Percentiles rank a stretch among this genome's conserved stretches.
phyloP scores from a whole-genome alignment of 2,113 vertebrate species.

The Seriola quinqueradiata region DNA sequence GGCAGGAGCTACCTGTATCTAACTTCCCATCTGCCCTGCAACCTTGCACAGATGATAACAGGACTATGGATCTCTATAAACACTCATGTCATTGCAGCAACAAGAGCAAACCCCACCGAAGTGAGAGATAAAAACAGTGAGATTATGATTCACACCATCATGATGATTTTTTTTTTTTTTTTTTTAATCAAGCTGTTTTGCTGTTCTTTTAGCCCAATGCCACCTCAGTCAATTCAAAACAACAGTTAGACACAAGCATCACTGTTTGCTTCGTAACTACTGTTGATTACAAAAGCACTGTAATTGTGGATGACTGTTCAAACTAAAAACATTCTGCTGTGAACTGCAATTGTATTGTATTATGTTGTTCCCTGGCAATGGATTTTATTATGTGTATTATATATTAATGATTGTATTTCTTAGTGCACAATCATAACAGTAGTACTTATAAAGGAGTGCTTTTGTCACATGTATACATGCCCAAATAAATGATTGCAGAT shows the following conservation, averaged over 20 bases:
- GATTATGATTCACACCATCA: conserved; percentile 7
- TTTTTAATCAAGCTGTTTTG: conserved; percentile 1
- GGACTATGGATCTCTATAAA: conserved; percentile 25
- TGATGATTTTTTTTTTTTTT: neutral
- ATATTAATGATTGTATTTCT: conserved; percentile 4
- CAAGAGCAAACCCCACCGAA: conserved; percentile 9
- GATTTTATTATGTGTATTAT: conserved; percentile 26
- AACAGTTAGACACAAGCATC: neutral
- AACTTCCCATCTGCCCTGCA: conserved; percentile 43
- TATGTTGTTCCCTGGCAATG: conserved; percentile 21
- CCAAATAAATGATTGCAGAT: conserved; percentile 33
- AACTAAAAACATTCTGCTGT: conserved; percentile 20
- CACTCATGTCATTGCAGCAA: conserved; percentile 25
- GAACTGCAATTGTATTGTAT: conserved; percentile 2
- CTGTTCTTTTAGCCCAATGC: neutral
- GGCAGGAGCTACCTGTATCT: conserved; percentile 31
- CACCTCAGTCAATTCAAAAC: conserved; percentile 18
- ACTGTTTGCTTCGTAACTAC: conserved; percentile 6
- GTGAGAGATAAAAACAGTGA: conserved; percentile 4
- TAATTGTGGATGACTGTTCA: conserved; percentile 13
- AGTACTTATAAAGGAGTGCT: conserved; percentile 1
- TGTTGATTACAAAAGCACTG: conserved; percentile 7
- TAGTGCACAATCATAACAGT: neutral
- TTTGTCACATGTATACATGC: conserved; percentile 2
- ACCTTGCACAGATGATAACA: conserved; percentile 40